Percentiles rank a stretch among this genome's conserved stretches.
Evolutionary conservation across 2,113 vertebrate species (phyloP).

Genomic region (Ophiodon elongatus): DNA sequence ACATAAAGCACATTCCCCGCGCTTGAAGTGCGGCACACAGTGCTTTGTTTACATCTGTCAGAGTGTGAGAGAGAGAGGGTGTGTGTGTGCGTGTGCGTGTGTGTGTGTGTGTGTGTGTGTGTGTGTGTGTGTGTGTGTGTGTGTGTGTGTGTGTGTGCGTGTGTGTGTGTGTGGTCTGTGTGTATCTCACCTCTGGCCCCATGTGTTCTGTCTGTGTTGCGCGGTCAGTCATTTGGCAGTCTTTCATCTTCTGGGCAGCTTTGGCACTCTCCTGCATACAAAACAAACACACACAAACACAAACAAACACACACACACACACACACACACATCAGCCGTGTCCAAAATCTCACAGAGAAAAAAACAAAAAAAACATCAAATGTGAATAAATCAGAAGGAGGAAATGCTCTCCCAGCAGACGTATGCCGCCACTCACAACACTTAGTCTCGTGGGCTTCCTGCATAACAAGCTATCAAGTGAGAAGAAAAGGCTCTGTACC

Average conservation of each 20-base stretch:
- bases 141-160: neutral
- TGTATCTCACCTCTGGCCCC: slow-evolving; percentile 92
- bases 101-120: too few relatives aligned
- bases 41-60: slow-evolving; percentile 28
- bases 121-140: slow-evolving; percentile 26
- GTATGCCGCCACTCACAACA: neutral
- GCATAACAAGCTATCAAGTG: slow-evolving; percentile 42
- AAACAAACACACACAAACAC: slow-evolving; percentile 70
- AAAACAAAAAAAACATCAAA: slow-evolving; percentile 45
- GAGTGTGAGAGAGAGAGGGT: slow-evolving; percentile 9
- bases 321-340: slow-evolving; percentile 58
- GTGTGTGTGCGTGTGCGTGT: slow-evolving; percentile 29
- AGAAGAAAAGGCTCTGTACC: neutral
- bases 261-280: slow-evolving; percentile 90
- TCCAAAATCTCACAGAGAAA: slow-evolving; percentile 33
- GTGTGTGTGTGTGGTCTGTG: slow-evolving; percentile 11
- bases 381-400: slow-evolving; percentile 42
- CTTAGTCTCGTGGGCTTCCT: slow-evolving; percentile 15
- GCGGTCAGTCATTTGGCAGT: slow-evolving; percentile 91
- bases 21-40: slow-evolving; percentile 2
- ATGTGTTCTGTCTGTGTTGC: slow-evolving; percentile 94
- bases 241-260: slow-evolving; percentile 88
- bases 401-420: slow-evolving; percentile 50
- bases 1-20: slow-evolving; percentile 10
- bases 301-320: slow-evolving; percentile 72